Evolutionary conservation across 2,888 invertebrate genomes (phyloP).

Genomic region (Clepsis dumicolana): DNA sequence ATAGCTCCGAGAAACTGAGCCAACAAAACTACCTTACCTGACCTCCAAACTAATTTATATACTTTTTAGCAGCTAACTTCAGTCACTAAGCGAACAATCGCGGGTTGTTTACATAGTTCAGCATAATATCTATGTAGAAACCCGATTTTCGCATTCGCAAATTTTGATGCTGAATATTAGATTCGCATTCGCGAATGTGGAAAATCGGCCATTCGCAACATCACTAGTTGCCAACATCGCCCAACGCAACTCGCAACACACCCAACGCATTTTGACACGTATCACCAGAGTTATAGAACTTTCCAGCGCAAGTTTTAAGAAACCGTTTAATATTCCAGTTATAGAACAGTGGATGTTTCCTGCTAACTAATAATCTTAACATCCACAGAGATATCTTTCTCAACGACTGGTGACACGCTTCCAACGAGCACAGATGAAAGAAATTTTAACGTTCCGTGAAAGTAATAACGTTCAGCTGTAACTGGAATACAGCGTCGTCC

Average conservation of each 20-base stretch:
- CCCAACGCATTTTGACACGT: slow-evolving; percentile 31
- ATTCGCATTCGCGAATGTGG: too few species aligned
- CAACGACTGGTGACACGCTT: slow-evolving; percentile 18
- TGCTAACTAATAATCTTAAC: slow-evolving; percentile 14
- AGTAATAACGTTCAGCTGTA: neutral
- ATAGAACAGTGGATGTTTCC: slow-evolving; percentile 5
- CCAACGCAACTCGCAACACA: slow-evolving; percentile 27
- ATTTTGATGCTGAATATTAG: too few species aligned
- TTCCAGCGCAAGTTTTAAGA: slow-evolving; percentile 16
- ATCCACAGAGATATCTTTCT: slow-evolving; percentile 31
- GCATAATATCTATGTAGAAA: too few species aligned
- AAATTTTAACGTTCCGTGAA: slow-evolving; percentile 12
- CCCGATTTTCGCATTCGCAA: too few species aligned
- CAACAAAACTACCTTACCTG: too few species aligned
- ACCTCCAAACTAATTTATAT: too few species aligned
- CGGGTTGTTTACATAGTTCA: too few species aligned
- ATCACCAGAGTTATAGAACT: slow-evolving; percentile 30
- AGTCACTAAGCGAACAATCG: too few species aligned
- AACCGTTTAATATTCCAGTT: slow-evolving; percentile 19
- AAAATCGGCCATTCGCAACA: too few species aligned
- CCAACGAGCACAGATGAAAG: slow-evolving; percentile 12
- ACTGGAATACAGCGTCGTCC: slow-evolving; percentile 34
- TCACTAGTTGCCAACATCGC: too few species aligned
- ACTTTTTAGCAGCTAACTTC: too few species aligned
- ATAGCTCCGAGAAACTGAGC: too few species aligned